Evolutionary conservation across 2,797 vertebrate genomes (phyloP).

Genomic region (Typhlichthys eigenmanni): DNA sequence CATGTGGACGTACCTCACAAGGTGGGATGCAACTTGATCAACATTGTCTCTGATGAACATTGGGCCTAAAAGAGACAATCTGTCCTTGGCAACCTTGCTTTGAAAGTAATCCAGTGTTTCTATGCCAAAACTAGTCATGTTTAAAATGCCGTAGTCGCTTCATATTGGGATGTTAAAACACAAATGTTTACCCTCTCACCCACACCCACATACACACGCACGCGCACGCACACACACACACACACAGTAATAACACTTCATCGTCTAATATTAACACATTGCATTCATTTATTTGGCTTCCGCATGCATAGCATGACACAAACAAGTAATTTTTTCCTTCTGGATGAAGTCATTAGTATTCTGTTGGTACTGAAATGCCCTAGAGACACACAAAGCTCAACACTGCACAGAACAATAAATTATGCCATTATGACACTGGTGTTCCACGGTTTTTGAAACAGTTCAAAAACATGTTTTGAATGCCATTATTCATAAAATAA

Average conservation of each 20-base stretch:
- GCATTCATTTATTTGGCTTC: constrained; percentile 7
- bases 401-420: neutral
- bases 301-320: constrained; percentile 11
- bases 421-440: constrained; percentile 10
- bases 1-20: constrained; percentile 1
- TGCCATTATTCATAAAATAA: too few species aligned
- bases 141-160: neutral
- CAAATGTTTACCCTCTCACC: neutral
- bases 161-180: neutral
- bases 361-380: constrained; percentile 15
- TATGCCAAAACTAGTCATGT: neutral
- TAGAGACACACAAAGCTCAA: constrained; percentile 4
- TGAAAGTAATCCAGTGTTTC: constrained; percentile 1
- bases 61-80: constrained; percentile 26
- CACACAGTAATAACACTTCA: neutral
- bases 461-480: neutral
- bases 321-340: constrained; percentile 12
- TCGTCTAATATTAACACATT: constrained; percentile 1
- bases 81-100: constrained; percentile 1
- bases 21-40: constrained; percentile 32
- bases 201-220: neutral
- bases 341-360: constrained; percentile 9
- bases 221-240: neutral
- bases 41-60: constrained; percentile 28
- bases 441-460: neutral